Base-by-base conservation (phyloP, 2,797 vertebrate genomes). In the Acanthornis magna region DNA sequence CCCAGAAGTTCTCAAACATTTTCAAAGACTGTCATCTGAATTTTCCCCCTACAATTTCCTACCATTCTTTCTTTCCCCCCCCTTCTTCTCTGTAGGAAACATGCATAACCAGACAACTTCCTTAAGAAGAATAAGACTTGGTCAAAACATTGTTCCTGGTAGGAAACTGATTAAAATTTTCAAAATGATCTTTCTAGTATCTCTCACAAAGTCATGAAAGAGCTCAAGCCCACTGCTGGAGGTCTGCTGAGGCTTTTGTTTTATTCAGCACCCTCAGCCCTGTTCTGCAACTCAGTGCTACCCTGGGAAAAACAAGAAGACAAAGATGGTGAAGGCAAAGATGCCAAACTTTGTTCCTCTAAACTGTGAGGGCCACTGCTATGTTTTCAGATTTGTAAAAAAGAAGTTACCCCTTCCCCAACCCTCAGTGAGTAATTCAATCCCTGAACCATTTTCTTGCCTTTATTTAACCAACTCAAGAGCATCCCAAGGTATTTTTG, bases 271-370 rank as follows among this genome's bases (percentile, higher is more conserved):
- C 3, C 9, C 25, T 80, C 57, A 36, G 38, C 13, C 29, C 11
- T 6, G 2, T 20, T 60, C 18, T 0, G 0, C 23, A 85, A 26
- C 65, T 68, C 43, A 34, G 2, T 61, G 10, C 4, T 85, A 8
- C 15, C 13, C 23, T 42, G 18, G 13, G n/a, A 3, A 53, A 54
- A 87, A 60, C 7, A 47, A 40, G 32, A 43, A 32, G 14, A 51
- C 16, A 48, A 42, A 42, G n/a, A 21, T 22, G 50, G 5, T 45
- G 16, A 85, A 67, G 30, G 30, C 26, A 60, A 60, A 65, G 54
- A 43, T n/a, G 13, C 16, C 14, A 54, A 43, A 21, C 23, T 36
- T 93, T 79, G 34, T 61, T 70, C 29, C 32, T 75, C 16, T 55
- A 61, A 63, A 72, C 7, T 68, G 25, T 11, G 13, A 75, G 7